A percentile compares a stretch with the other conserved stretches of the same genome.
phyloP scores from a whole-genome alignment of 1,140 invertebrate genomes.

The Pachypeltis micranthus region DNA sequence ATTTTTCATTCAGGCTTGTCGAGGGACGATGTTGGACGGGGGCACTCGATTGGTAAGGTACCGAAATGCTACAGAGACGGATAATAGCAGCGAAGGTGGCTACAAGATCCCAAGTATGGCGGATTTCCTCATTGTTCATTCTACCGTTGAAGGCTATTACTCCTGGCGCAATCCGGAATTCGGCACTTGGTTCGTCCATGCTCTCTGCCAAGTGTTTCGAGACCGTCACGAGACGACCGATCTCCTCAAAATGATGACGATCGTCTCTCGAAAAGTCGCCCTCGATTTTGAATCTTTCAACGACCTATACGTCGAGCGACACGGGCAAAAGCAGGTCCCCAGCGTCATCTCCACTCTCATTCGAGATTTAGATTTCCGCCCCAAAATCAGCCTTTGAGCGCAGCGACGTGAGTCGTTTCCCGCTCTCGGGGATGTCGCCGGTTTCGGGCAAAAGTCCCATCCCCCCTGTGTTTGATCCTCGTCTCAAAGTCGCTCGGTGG shows the following conservation, averaged over 20 bases:
- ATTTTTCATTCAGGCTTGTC: slow-evolving; percentile 58
- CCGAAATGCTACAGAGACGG: slow-evolving; percentile 24
- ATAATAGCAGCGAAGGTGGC: slow-evolving; percentile 17
- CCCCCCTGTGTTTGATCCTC: too few species aligned
- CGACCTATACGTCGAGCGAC: slow-evolving; percentile 36
- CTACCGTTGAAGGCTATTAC: slow-evolving; percentile 53
- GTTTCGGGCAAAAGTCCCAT: too few species aligned
- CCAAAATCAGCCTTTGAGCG: slow-evolving; percentile 25
- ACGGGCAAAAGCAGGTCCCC: slow-evolving; percentile 55
- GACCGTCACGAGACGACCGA: slow-evolving; percentile 40
- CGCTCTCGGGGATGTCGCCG: too few species aligned
- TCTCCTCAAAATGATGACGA: slow-evolving; percentile 49
- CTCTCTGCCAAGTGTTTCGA: slow-evolving; percentile 44
- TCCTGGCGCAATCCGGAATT: slow-evolving; percentile 52
- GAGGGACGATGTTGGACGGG: slow-evolving; percentile 39
- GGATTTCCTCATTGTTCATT: slow-evolving; percentile 58
- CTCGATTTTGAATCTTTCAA: slow-evolving; percentile 45
- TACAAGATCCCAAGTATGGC: slow-evolving; percentile 57
- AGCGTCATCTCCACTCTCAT: slow-evolving; percentile 53
- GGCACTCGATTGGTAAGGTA: slow-evolving; percentile 32
- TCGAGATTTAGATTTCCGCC: slow-evolving; percentile 42
- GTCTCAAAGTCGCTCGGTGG: too few species aligned
- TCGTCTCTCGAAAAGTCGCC: slow-evolving; percentile 49
- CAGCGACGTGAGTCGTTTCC: too few species aligned
- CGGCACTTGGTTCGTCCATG: slow-evolving; percentile 61